Percentiles rank a stretch among this genome's conserved stretches.
phyloP scores from a whole-genome alignment of 2,797 vertebrate species.

The Chloroceryle amazona region DNA sequence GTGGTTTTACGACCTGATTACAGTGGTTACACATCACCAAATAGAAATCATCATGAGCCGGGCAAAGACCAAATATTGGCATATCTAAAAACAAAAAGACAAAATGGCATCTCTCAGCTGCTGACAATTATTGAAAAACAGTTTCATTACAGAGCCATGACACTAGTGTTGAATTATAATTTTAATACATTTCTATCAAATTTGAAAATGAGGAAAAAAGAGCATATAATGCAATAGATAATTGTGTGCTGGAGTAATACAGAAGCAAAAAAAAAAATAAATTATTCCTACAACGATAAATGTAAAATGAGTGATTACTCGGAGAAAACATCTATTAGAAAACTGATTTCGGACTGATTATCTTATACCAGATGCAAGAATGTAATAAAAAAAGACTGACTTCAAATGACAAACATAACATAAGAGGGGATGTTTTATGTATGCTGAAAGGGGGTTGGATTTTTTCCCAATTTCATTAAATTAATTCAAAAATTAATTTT shows the following conservation, averaged over 20 bases:
- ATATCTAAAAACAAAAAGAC: conserved; percentile 91
- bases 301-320: conserved; percentile 25
- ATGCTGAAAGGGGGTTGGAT: not conserved
- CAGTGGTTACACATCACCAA: conserved; percentile 99
- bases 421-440: conserved; percentile 3
- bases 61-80: conserved; percentile 99
- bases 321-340: conserved; percentile 42
- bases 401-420: conserved; percentile 2
- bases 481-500: conserved; percentile 25
- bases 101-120: conserved; percentile 75
- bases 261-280: conserved; percentile 42
- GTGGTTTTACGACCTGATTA: conserved; percentile 98
- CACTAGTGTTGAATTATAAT: conserved; percentile 54
- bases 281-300: conserved; percentile 45
- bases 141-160: conserved; percentile 63
- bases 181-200: conserved; percentile 53
- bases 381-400: conserved; percentile 20
- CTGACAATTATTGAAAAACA: conserved; percentile 52
- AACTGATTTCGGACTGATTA: conserved; percentile 56
- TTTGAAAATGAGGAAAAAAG: conserved; percentile 52
- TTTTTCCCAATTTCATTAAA: conserved; percentile 43
- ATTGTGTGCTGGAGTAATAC: conserved; percentile 29
- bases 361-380: conserved; percentile 55
- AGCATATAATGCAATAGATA: conserved; percentile 46
- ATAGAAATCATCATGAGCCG: conserved; percentile 99